Conservation (phyloP, 2,113 vertebrate genomes). For the Chamaetylas fuelleborni region DNA sequence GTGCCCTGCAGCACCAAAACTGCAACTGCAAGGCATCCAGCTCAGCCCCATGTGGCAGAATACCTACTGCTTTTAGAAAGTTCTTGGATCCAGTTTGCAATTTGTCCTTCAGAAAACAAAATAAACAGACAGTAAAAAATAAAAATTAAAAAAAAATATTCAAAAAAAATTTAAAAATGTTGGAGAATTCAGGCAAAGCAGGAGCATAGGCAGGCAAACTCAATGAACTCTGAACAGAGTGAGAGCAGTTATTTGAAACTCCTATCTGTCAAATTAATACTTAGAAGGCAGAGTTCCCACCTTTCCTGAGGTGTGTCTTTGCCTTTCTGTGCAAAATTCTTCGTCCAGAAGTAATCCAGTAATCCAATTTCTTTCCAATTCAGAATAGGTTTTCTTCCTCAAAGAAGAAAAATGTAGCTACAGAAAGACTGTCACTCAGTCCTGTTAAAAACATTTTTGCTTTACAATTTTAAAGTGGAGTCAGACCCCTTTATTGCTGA, state of each 20-base stretch:
- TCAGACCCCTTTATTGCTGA: not conserved
- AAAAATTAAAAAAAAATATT: too few species aligned
- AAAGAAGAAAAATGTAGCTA: not conserved
- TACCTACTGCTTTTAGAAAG: not conserved
- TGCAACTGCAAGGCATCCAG: fast-evolving
- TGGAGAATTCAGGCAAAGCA: not conserved
- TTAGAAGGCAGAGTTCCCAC: not conserved
- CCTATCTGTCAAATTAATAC: not conserved
- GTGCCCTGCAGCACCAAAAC: not conserved
- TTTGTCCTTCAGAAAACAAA: not conserved
- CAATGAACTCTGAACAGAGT: not conserved
- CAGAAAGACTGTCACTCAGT: not conserved
- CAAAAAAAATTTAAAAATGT: fast-evolving
- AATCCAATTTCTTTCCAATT: not conserved
- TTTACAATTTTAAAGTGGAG: not conserved
- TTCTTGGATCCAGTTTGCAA: not conserved
- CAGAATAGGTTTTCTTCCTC: not conserved
- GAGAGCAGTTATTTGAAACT: not conserved
- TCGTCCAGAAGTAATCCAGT: not conserved
- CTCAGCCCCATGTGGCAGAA: not conserved
- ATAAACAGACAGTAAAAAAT: not conserved
- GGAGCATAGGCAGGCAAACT: not conserved
- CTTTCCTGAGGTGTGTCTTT: not conserved
- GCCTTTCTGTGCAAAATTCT: not conserved
- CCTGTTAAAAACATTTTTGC: not conserved